phyloP scores from a whole-genome alignment of 2,113 vertebrate genomes.

The Aphelocoma coerulescens region DNA sequence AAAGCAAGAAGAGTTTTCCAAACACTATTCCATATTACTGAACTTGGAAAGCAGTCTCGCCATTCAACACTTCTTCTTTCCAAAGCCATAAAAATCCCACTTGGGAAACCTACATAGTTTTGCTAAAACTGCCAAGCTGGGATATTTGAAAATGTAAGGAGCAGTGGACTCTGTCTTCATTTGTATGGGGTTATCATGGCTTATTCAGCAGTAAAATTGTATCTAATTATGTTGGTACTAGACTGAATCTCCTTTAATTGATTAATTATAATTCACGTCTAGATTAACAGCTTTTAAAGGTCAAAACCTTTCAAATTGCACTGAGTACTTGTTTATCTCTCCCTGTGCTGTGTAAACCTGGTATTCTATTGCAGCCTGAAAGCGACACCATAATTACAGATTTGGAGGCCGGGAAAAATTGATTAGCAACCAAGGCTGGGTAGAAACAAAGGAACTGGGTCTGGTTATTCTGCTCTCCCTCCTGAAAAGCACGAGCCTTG shows the following conservation, averaged over 20 bases:
- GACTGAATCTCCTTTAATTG: conserved; percentile 66
- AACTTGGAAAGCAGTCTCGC: neutral
- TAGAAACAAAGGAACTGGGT: conserved; percentile 14
- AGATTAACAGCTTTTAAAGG: conserved; percentile 67
- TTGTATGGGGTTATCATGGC: conserved; percentile 13
- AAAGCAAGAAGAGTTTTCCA: neutral
- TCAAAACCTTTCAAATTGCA: conserved; percentile 66
- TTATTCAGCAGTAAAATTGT: conserved; percentile 50
- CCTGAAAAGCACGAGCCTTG: neutral
- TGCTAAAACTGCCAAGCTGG: neutral
- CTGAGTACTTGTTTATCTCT: conserved; percentile 65
- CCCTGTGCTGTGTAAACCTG: conserved; percentile 63
- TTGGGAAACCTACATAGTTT: neutral
- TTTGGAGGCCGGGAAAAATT: conserved; percentile 33
- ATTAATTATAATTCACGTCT: conserved; percentile 63
- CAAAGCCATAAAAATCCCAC: neutral
- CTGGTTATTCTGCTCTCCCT: neutral
- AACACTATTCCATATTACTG: neutral
- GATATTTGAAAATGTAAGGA: neutral
- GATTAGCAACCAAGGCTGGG: conserved; percentile 12
- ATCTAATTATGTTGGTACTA: conserved; percentile 71
- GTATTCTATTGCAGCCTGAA: conserved; percentile 60
- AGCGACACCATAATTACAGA: conserved; percentile 61
- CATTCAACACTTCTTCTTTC: neutral
- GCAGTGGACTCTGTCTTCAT: conserved; percentile 20